Conservation (phyloP, 2,888 invertebrate genomes). For the Tholera decimalis region DNA sequence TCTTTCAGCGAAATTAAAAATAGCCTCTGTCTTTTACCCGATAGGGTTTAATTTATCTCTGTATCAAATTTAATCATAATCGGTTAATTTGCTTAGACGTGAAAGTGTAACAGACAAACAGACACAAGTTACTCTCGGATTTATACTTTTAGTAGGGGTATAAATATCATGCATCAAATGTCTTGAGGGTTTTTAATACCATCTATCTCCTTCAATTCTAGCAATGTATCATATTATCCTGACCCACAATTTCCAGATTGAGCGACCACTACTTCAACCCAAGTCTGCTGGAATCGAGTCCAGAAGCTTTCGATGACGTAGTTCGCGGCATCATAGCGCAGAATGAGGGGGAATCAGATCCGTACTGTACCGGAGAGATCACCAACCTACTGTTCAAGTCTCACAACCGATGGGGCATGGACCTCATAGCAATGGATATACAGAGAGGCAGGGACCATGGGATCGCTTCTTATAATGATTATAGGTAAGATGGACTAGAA, state of each 20-base stretch:
- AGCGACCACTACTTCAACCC: constrained; percentile 92
- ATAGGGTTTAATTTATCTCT: too few relatives aligned
- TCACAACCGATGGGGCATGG: constrained; percentile 89
- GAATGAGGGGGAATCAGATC: constrained; percentile 90
- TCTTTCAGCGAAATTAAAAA: too few relatives aligned
- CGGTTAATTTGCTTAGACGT: too few relatives aligned
- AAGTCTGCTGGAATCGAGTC: constrained; percentile 86
- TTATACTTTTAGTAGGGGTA: too few relatives aligned
- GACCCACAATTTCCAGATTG: constrained; percentile 76
- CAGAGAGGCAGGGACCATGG: constrained; percentile 93
- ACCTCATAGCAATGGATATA: constrained; percentile 92
- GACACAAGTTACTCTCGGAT: too few relatives aligned
- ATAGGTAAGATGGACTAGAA: constrained; percentile 77
- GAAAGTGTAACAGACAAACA: too few relatives aligned
- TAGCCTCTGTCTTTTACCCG: too few relatives aligned
- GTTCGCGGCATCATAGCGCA: constrained; percentile 91
- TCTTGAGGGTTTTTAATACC: neutral
- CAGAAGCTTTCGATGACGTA: constrained; percentile 89
- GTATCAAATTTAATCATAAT: too few relatives aligned
- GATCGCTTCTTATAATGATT: constrained; percentile 92
- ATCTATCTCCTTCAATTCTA: neutral
- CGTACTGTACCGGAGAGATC: constrained; percentile 88
- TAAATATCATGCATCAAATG: neutral
- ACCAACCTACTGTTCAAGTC: constrained; percentile 89
- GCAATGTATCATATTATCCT: neutral